A percentile compares a stretch with the other conserved stretches of the same genome.
Conservation (phyloP, 2,888 invertebrate genomes). For the Sthenelais limicola region DNA sequence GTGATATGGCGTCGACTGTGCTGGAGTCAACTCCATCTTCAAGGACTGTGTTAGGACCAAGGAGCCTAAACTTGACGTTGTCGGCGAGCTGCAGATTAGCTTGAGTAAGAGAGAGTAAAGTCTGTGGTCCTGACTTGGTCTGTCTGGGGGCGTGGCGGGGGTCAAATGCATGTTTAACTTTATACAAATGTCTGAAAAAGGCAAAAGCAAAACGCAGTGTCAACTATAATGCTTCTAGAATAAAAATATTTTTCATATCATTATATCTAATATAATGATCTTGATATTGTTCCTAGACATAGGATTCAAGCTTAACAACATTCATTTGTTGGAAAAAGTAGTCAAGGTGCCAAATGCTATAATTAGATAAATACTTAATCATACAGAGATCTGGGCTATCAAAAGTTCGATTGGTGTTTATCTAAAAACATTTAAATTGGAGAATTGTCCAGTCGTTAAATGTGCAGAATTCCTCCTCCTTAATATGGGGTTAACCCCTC, state of each 20-base stretch:
- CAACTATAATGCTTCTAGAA: neutral
- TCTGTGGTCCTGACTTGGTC: constrained; percentile 56
- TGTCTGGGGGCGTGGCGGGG: constrained; percentile 66
- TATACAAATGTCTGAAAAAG: constrained; percentile 72
- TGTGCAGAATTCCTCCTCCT: no score
- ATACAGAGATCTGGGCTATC: no score
- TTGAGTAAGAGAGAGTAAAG: constrained; percentile 78
- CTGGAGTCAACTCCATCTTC: constrained; percentile 54
- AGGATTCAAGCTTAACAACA: no score
- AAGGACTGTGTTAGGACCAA: constrained; percentile 68
- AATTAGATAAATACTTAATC: no score
- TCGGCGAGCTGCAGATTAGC: constrained; percentile 79
- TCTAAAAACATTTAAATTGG: no score
- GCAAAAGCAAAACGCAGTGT: neutral
- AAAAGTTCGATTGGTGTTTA: no score
- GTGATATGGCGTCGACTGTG: constrained; percentile 55
- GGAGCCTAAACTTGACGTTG: constrained; percentile 75
- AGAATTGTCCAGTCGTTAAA: no score
- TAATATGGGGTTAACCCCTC: no score
- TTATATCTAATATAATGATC: no score
- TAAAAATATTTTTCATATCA: neutral
- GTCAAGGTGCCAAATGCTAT: no score
- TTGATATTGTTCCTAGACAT: no score
- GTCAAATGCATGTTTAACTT: constrained; percentile 75
- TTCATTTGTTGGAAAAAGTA: no score